Conservation (phyloP, 2,888 invertebrate species). For the Lepidocyrtoides sp. region DNA sequence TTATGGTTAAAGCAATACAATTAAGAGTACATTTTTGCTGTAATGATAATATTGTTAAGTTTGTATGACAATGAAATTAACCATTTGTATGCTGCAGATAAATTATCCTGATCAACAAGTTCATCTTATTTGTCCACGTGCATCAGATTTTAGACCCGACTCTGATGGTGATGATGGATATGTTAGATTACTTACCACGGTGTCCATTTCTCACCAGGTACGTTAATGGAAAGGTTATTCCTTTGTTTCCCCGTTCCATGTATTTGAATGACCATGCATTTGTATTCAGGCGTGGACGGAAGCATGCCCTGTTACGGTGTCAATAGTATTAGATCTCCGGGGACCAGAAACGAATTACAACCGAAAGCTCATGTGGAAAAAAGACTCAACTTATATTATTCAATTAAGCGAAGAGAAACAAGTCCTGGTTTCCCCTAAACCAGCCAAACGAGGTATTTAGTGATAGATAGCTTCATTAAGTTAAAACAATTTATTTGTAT, state of each 20-base stretch:
- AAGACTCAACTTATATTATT: slow-evolving; percentile 89
- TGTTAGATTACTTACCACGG: slow-evolving; percentile 92
- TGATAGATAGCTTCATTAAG: slow-evolving; percentile 33
- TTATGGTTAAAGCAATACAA: slow-evolving; percentile 92
- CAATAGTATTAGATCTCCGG: slow-evolving; percentile 92
- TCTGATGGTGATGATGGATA: slow-evolving; percentile 79
- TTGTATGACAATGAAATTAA: not conserved
- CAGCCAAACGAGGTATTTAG: slow-evolving; percentile 92
- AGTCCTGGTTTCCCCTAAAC: slow-evolving; percentile 95
- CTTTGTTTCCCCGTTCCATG: not conserved
- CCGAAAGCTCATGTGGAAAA: slow-evolving; percentile 85
- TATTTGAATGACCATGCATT: not conserved
- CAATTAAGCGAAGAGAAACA: slow-evolving; percentile 95
- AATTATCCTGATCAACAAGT: slow-evolving; percentile 96
- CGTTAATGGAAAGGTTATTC: not conserved
- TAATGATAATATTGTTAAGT: not conserved
- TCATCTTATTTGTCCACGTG: slow-evolving; percentile 93
- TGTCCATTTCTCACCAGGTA: slow-evolving; percentile 95
- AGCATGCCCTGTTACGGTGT: slow-evolving; percentile 95
- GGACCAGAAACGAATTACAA: slow-evolving; percentile 84
- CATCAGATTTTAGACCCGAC: slow-evolving; percentile 91
- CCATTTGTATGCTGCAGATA: slow-evolving; percentile 85
- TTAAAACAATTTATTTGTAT: slow-evolving; percentile 44
- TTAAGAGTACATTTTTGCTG: not conserved
- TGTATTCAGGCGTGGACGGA: slow-evolving; percentile 91